Conservation (phyloP, 1,140 invertebrate species). For the Drosophila mayri region DNA sequence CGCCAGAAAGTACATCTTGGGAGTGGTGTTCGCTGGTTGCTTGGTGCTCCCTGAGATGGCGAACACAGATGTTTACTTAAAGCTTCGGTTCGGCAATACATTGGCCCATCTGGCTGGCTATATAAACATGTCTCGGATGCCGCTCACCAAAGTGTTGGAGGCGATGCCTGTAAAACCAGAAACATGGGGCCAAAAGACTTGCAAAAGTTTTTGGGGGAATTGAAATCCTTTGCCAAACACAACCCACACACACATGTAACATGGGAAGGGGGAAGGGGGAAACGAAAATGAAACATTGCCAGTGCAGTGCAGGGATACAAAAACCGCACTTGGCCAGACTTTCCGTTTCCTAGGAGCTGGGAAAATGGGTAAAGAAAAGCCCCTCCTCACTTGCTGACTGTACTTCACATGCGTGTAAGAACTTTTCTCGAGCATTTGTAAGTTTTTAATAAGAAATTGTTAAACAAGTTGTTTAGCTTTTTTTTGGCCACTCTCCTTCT, state of each 20-base stretch:
- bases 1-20: slow-evolving; percentile 4
- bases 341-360: slow-evolving; percentile 27
- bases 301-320: slow-evolving; percentile 49
- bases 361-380: slow-evolving; percentile 17
- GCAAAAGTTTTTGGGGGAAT: slow-evolving; percentile 73
- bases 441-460: slow-evolving; percentile 83
- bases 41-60: slow-evolving; percentile 6
- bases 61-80: slow-evolving; percentile 58
- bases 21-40: not conserved
- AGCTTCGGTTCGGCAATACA: slow-evolving; percentile 56
- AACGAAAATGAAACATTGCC: slow-evolving; percentile 56
- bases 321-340: slow-evolving; percentile 68
- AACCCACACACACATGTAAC: slow-evolving; percentile 21
- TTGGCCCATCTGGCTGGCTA: slow-evolving; percentile 54
- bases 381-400: not conserved
- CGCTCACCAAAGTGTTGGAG: slow-evolving; percentile 46
- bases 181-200: slow-evolving; percentile 73
- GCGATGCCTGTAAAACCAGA: slow-evolving; percentile 59
- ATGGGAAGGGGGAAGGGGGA: not conserved
- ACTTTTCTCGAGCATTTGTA: slow-evolving; percentile 63
- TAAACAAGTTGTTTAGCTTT: slow-evolving; percentile 69
- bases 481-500: slow-evolving; percentile 26
- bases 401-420: slow-evolving; percentile 62
- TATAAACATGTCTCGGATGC: slow-evolving; percentile 56
- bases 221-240: slow-evolving; percentile 73